phyloP scores from a whole-genome alignment of 2,797 vertebrate species.

The Pristis pectinata region DNA sequence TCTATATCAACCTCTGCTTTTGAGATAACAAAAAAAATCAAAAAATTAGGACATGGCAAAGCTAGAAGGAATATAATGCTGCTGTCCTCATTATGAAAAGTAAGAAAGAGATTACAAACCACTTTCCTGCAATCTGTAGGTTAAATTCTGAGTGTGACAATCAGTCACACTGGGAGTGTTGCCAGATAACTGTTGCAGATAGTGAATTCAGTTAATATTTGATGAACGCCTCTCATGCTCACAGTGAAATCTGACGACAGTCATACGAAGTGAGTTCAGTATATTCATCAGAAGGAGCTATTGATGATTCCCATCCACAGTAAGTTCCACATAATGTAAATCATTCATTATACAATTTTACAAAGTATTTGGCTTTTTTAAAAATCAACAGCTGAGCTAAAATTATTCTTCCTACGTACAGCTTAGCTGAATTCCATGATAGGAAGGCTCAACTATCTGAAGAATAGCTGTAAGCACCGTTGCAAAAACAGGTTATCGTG shows the following conservation, averaged over 20 bases:
- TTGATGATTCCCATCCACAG: neutral
- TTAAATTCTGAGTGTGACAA: neutral
- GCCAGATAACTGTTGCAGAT: neutral
- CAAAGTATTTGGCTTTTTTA: neutral
- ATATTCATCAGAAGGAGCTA: neutral
- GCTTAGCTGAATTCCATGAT: neutral
- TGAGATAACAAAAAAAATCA: neutral
- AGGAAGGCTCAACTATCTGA: neutral
- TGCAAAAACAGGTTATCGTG: neutral
- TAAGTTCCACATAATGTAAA: neutral
- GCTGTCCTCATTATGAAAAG: neutral
- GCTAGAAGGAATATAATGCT: neutral
- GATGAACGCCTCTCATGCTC: too few relatives aligned
- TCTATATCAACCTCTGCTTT: neutral
- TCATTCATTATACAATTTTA: neutral
- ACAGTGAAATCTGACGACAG: neutral
- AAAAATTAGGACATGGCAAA: neutral
- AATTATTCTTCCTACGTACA: neutral
- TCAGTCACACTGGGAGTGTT: too few relatives aligned
- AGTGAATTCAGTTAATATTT: neutral
- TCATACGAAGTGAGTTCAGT: neutral
- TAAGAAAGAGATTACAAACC: neutral
- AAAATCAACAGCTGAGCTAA: neutral
- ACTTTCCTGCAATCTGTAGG: neutral
- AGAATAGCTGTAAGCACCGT: neutral